These are phyloP conservation scores for Emys orbicularis DNA, from an alignment of 2,797 vertebrate genomes.

Conservation along the genomic window DNA sequence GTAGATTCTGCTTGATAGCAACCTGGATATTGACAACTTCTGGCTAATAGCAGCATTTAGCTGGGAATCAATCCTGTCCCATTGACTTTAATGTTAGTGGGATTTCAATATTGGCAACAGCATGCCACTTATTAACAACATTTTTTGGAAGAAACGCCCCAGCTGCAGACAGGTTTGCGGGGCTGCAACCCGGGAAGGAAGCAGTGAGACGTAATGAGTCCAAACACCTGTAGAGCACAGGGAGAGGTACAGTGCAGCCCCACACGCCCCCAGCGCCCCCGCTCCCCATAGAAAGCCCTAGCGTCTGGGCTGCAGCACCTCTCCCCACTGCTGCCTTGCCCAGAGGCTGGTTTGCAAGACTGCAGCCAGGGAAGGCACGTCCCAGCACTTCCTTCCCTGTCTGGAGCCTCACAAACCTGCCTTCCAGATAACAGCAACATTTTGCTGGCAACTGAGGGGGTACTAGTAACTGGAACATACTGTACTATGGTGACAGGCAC, in stretches of 20 bases:
- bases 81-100: background rate
- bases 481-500: background rate
- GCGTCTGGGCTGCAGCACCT: background rate
- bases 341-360: background rate
- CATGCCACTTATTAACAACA: background rate
- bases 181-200: background rate
- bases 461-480: background rate
- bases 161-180: background rate
- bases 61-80: background rate
- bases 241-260: background rate
- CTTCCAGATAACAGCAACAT: background rate
- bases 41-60: background rate
- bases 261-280: background rate
- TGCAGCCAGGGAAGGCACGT: background rate
- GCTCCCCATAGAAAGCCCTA: background rate
- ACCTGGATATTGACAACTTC: background rate
- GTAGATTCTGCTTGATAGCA: background rate
- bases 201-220: background rate
- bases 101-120: background rate
- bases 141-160: background rate
- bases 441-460: background rate
- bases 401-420: background rate
- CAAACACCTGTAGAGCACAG: background rate
- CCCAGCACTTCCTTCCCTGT: background rate
- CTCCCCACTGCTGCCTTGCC: background rate